phyloP scores from a whole-genome alignment of 2,797 vertebrate species.

The Phoeniculus purpureus region DNA sequence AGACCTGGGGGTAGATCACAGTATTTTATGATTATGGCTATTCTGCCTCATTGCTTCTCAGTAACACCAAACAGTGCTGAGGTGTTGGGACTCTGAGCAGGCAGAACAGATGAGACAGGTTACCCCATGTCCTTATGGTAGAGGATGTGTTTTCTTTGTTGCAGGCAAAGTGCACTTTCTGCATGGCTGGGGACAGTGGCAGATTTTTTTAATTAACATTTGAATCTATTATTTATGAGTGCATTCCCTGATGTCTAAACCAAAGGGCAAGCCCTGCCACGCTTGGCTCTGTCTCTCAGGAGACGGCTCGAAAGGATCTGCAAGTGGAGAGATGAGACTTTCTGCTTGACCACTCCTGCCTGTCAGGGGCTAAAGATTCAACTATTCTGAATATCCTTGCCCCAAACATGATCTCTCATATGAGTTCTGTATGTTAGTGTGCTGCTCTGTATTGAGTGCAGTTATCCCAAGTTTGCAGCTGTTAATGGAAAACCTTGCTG shows the following conservation, averaged over 20 bases:
- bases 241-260: conserved; percentile 32
- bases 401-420: background rate
- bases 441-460: background rate
- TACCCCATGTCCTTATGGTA: background rate
- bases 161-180: background rate
- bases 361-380: background rate
- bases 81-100: background rate
- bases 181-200: background rate
- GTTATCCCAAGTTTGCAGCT: background rate
- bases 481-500: background rate
- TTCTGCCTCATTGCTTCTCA: background rate
- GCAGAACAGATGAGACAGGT: background rate
- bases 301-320: background rate
- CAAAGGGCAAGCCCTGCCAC: background rate
- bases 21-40: background rate
- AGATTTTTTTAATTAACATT: conserved; percentile 49
- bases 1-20: background rate
- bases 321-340: background rate
- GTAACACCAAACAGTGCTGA: background rate
- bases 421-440: background rate
- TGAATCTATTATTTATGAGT: conserved; percentile 48
- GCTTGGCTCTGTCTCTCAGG: background rate
- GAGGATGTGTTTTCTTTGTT: background rate
- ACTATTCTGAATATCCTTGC: background rate
- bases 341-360: background rate